These are phyloP conservation scores for Anas bernieri DNA, from an alignment of 2,797 vertebrate species.

Conservation along the genomic window DNA sequence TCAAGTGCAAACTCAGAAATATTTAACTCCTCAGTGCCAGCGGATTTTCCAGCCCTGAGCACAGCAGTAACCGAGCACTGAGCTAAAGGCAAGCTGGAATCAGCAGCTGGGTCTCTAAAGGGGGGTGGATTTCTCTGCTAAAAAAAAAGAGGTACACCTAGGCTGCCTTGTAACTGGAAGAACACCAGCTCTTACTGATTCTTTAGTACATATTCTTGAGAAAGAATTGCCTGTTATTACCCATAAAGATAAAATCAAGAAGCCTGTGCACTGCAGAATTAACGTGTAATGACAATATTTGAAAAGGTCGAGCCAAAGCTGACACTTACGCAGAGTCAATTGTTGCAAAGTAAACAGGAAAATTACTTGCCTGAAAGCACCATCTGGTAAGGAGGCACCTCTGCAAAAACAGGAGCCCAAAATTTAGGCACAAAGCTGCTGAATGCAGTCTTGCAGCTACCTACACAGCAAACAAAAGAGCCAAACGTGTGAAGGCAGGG, in stretches of 20 bases:
- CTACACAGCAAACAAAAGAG: not conserved
- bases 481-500: not conserved
- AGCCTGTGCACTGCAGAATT: not conserved
- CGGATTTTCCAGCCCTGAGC: not conserved
- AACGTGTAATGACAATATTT: not conserved
- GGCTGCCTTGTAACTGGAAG: not conserved
- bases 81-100: not conserved
- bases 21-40: conserved; percentile 59
- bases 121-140: not conserved
- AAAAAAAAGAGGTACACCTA: not conserved
- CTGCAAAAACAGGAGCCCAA: not conserved
- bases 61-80: not conserved
- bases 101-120: not conserved
- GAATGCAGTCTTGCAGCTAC: not conserved
- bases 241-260: not conserved
- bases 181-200: not conserved
- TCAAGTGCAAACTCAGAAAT: conserved; percentile 44
- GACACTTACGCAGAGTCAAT: not conserved
- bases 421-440: not conserved
- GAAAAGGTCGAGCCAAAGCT: not conserved
- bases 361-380: conserved; percentile 18
- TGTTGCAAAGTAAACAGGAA: conserved; percentile 32
- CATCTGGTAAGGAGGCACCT: conserved; percentile 12
- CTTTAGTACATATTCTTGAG: not conserved
- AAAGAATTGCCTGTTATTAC: not conserved